phyloP scores from a whole-genome alignment of 2,888 invertebrate genomes.

The Chrysolina americana region DNA sequence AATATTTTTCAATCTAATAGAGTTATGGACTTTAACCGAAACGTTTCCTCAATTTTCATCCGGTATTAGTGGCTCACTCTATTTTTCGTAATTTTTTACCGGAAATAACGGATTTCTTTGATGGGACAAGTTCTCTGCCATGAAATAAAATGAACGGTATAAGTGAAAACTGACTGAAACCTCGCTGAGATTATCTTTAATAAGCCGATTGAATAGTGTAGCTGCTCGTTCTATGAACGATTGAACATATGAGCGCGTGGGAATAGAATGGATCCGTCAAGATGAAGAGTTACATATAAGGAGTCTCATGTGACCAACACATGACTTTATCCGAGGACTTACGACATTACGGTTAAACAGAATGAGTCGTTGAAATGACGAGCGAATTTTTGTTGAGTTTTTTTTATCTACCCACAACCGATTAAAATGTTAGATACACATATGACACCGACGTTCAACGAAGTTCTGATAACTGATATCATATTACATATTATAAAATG shows the following conservation, averaged over 20 bases:
- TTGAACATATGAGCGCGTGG: conserved; percentile 17
- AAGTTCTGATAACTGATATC: too few species aligned
- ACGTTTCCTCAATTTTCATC: neutral
- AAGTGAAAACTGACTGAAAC: conserved; percentile 10
- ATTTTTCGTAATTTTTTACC: neutral
- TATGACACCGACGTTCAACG: neutral
- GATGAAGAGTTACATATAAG: conserved; percentile 20
- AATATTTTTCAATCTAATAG: too few species aligned
- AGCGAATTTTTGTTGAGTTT: conserved; percentile 1
- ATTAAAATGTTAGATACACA: neutral
- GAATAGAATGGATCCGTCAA: conserved; percentile 13
- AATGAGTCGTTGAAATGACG: conserved; percentile 13
- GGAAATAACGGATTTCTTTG: neutral
- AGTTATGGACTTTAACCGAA: neutral
- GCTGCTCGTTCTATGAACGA: conserved; percentile 14
- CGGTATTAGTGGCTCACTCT: neutral
- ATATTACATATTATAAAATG: too few species aligned
- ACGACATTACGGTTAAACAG: conserved; percentile 1
- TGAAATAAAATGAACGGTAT: conserved; percentile 5
- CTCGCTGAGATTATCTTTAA: conserved; percentile 13
- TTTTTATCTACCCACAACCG: neutral
- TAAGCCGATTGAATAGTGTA: conserved; percentile 17
- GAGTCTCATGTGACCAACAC: conserved; percentile 3
- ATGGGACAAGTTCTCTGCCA: neutral
- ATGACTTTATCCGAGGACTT: conserved; percentile 13